Percentiles rank a stretch among this genome's conserved stretches.
These are phyloP conservation scores for Limnephilus auricula DNA, from an alignment of 2,888 invertebrate species.

Conservation along the genomic window DNA sequence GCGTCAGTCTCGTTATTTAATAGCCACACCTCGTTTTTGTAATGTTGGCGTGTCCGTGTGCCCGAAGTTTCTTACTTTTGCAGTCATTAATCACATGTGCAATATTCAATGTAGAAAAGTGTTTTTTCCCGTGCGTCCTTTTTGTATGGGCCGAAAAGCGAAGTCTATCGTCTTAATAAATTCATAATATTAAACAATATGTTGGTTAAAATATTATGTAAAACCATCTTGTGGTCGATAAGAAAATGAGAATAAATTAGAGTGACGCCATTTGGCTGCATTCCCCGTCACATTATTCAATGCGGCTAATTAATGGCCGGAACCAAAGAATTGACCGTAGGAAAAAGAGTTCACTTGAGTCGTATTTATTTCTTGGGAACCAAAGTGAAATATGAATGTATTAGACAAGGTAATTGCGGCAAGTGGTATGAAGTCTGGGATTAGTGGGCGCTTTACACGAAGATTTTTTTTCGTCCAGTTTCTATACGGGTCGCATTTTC, in stretches of 20 bases:
- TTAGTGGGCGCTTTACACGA: no score
- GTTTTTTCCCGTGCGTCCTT: no score
- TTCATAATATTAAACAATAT: background rate
- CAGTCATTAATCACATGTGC: no score
- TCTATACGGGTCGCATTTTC: no score
- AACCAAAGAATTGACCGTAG: background rate
- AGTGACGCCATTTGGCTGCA: background rate
- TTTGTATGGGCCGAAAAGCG: no score
- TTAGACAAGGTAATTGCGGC: background rate
- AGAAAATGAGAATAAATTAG: background rate
- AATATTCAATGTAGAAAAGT: no score
- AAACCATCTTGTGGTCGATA: background rate
- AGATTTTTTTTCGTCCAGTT: no score
- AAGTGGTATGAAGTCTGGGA: no score
- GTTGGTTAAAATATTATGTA: background rate
- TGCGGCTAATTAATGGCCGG: background rate
- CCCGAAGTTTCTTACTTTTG: no score
- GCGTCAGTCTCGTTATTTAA: no score
- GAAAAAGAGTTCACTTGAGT: background rate
- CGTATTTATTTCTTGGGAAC: background rate
- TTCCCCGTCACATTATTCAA: background rate
- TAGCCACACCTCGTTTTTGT: no score
- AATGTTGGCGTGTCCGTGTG: background rate
- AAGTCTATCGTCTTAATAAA: no score
- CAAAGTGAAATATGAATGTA: background rate